Evolutionary conservation across 30 jellyfish, hydroid and myxozoan species (phyloP).

Genomic region (Sanderia malayensis): DNA sequence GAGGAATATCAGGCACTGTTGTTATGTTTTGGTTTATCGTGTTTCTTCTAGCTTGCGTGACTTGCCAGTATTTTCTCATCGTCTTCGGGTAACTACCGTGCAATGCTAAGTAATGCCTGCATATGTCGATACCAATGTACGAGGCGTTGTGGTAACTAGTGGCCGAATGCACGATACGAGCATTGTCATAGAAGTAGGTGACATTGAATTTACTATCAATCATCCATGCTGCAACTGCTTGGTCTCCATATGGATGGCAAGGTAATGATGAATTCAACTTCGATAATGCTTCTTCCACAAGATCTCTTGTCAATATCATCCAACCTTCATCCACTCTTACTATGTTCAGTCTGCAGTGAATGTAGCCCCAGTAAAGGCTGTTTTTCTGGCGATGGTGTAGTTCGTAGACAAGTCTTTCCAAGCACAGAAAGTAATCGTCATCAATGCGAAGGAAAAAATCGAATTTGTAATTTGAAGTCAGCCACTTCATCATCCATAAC

Average conservation of each 20-base stretch:
- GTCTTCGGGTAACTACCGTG: slow-evolving; percentile 83
- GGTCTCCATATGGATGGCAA: slow-evolving; percentile 97
- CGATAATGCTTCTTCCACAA: slow-evolving; percentile 64
- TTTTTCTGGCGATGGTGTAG: slow-evolving; percentile 73
- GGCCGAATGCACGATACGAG: slow-evolving; percentile 74
- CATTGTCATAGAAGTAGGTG: slow-evolving; percentile 79
- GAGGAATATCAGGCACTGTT: slow-evolving; percentile 48
- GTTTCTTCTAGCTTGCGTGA: slow-evolving; percentile 4
- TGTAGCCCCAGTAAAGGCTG: slow-evolving; percentile 88
- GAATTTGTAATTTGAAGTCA: slow-evolving; percentile 37
- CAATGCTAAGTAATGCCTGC: slow-evolving; percentile 63
- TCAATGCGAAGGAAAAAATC: slow-evolving; percentile 83
- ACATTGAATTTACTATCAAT: slow-evolving; percentile 53
- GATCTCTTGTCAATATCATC: slow-evolving; percentile 74
- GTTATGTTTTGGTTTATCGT: not conserved
- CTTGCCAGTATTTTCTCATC: slow-evolving; percentile 77
- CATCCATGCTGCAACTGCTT: slow-evolving; percentile 93
- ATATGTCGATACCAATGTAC: slow-evolving; percentile 41
- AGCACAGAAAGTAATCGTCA: slow-evolving; percentile 86
- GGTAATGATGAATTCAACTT: slow-evolving; percentile 64
- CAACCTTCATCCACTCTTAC: slow-evolving; percentile 97
- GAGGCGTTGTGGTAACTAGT: slow-evolving; percentile 40
- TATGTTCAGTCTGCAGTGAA: slow-evolving; percentile 70
- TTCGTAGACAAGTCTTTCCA: slow-evolving; percentile 73
- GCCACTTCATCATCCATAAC: slow-evolving; percentile 90